Conservation (phyloP, 2,797 vertebrate genomes). For the Syngnathus acus region DNA sequence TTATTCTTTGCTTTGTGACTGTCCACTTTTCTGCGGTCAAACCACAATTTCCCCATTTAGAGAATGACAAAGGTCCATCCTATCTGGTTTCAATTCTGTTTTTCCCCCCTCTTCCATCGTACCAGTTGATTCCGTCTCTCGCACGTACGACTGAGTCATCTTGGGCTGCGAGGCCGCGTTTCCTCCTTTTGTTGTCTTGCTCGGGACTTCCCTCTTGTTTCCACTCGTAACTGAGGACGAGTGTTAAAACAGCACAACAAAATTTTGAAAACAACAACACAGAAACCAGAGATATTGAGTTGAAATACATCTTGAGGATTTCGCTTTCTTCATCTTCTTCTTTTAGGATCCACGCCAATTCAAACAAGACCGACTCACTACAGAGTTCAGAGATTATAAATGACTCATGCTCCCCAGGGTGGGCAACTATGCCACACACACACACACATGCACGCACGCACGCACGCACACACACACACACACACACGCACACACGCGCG, state of each 20-base stretch:
- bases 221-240: background rate
- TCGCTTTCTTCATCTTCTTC: background rate
- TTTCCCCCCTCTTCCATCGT: background rate
- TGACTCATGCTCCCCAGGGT: slow-evolving; percentile 34
- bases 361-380: slow-evolving; percentile 16
- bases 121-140: background rate
- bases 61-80: background rate
- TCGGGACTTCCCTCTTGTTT: background rate
- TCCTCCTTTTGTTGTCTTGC: slow-evolving; percentile 5
- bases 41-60: background rate
- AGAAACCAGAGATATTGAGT: background rate
- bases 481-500: background rate
- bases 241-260: background rate
- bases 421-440: slow-evolving; percentile 32
- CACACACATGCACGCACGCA: background rate
- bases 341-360: slow-evolving; percentile 15
- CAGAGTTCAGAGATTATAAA: slow-evolving; percentile 32
- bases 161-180: background rate
- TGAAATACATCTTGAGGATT: background rate
- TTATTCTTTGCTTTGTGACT: background rate
- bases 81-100: background rate
- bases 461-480: background rate
- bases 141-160: background rate
- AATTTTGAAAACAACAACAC: background rate
- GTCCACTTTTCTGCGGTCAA: background rate